Conservation (phyloP, 2,113 vertebrate genomes). For the Typhlomys cinereus region DNA sequence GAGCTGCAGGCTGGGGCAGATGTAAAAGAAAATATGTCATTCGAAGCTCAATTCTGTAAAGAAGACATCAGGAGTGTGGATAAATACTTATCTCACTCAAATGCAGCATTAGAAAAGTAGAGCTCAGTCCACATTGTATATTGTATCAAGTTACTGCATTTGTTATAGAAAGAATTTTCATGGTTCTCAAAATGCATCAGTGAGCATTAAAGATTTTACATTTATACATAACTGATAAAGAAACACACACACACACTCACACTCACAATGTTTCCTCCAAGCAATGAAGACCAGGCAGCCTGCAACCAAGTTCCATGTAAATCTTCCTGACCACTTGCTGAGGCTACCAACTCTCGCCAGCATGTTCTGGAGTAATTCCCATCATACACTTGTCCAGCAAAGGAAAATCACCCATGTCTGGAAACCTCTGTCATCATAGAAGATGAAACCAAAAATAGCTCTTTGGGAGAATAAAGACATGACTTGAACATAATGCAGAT, state of each 20-base stretch:
- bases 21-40: neutral
- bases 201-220: slow-evolving; percentile 7
- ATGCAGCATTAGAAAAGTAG: rapidly evolving
- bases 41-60: neutral
- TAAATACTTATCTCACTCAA: neutral
- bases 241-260: neutral
- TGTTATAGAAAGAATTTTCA: neutral
- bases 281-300: slow-evolving; percentile 75
- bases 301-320: slow-evolving; percentile 70
- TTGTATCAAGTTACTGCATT: neutral
- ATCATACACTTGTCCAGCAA: slow-evolving; percentile 81
- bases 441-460: neutral
- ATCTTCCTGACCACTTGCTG: slow-evolving; percentile 93
- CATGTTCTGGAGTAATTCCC: neutral
- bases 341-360: slow-evolving; percentile 84
- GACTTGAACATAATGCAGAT: rapidly evolving
- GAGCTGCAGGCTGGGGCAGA: no score
- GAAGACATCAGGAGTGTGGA: neutral
- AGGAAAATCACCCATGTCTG: slow-evolving; percentile 76
- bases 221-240: neutral
- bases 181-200: slow-evolving; percentile 45
- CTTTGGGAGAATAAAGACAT: neutral
- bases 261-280: slow-evolving; percentile 74
- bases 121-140: neutral
- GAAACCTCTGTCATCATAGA: neutral